Evolutionary conservation across 2,888 invertebrate genomes (phyloP).

Genomic region (Stenotaenia linearis): DNA sequence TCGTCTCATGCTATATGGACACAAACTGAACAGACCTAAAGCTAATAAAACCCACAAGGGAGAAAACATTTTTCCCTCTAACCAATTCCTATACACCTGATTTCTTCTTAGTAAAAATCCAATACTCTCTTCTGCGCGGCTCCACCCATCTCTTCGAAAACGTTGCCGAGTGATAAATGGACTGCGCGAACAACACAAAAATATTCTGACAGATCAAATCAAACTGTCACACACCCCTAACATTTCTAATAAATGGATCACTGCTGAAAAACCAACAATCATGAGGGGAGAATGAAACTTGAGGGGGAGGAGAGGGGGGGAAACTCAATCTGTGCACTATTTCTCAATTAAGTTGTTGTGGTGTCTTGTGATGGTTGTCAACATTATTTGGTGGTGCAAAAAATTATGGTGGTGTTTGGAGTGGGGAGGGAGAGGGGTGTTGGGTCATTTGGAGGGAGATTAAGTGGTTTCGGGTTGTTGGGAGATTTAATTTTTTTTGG

Average conservation of each 20-base stretch:
- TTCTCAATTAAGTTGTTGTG: not conserved
- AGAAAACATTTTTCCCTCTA: slow-evolving; percentile 9
- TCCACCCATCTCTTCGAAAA: not conserved
- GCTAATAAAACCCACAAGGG: slow-evolving; percentile 13
- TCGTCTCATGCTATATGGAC: not conserved
- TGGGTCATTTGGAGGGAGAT: too few species aligned
- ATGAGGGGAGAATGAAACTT: not conserved
- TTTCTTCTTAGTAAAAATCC: slow-evolving; percentile 19
- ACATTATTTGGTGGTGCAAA: too few species aligned
- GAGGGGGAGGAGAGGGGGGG: not conserved
- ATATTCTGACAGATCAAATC: slow-evolving; percentile 19
- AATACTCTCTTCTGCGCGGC: not conserved
- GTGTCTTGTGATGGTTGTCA: not conserved
- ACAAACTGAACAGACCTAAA: not conserved
- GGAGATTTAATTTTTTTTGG: too few species aligned
- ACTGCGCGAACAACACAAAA: slow-evolving; percentile 4
- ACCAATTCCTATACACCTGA: slow-evolving; percentile 19
- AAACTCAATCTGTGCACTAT: not conserved
- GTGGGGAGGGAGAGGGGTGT: too few species aligned
- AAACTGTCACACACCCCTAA: slow-evolving; percentile 1
- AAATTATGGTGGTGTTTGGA: too few species aligned
- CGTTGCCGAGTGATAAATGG: not conserved
- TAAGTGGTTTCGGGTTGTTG: too few species aligned
- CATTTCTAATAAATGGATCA: not conserved
- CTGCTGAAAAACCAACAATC: not conserved